A percentile compares a stretch with the other conserved stretches of the same genome.
Evolutionary conservation across 2,888 invertebrate genomes (phyloP).

Genomic region (Drosophila picticornis): DNA sequence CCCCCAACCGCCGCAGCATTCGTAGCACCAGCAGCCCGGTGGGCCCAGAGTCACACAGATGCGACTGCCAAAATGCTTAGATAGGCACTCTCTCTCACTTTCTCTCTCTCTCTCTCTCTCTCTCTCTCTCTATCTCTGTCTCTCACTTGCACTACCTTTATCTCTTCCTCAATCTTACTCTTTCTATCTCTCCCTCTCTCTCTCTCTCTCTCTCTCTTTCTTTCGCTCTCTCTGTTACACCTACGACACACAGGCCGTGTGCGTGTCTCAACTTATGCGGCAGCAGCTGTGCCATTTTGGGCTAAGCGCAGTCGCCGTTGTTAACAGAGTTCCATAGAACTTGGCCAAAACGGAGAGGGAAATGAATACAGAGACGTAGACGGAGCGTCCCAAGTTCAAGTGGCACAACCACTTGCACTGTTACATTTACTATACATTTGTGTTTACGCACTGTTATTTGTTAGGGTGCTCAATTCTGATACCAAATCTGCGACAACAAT

Average conservation of each 20-base stretch:
- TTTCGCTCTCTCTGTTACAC: not conserved
- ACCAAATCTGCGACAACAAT: constrained; percentile 85
- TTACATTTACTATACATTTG: not conserved
- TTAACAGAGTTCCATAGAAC: constrained; percentile 30
- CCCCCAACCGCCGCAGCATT: constrained; percentile 28
- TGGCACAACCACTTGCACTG: constrained; percentile 49
- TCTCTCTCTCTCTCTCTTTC: constrained; percentile 5
- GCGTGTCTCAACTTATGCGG: constrained; percentile 51
- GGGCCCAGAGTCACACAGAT: constrained; percentile 45
- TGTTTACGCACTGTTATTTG: constrained; percentile 18
- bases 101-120: not conserved
- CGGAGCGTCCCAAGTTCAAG: constrained; percentile 65
- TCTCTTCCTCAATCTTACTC: constrained; percentile 3
- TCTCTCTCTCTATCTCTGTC: not conserved
- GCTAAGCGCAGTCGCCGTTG: constrained; percentile 51
- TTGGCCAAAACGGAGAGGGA: constrained; percentile 25
- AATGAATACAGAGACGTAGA: constrained; percentile 5
- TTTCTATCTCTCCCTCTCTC: not conserved
- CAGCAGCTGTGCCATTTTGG: constrained; percentile 62
- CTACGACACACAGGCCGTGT: constrained; percentile 16
- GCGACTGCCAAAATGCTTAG: constrained; percentile 41
- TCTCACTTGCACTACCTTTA: not conserved
- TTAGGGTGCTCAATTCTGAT: constrained; percentile 84
- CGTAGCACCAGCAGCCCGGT: constrained; percentile 13
- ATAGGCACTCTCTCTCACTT: constrained; percentile 27